These are phyloP conservation scores for Vannuccia rotundouncinata DNA, from an alignment of 2,888 invertebrate genomes.

Conservation along the genomic window DNA sequence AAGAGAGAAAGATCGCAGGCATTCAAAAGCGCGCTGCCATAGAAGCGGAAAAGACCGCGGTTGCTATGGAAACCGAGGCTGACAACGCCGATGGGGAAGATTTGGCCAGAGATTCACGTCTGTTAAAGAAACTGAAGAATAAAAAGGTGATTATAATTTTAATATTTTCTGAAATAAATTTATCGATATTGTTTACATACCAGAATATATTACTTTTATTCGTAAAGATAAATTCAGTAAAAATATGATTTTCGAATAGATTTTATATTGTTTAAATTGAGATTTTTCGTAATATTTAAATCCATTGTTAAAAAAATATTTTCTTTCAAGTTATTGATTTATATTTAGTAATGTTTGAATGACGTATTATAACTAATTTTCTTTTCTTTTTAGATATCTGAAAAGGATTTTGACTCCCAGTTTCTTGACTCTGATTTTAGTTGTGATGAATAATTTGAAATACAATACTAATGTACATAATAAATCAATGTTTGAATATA, in stretches of 20 bases:
- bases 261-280: too few relatives aligned
- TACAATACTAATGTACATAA: too few relatives aligned
- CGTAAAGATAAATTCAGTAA: too few relatives aligned
- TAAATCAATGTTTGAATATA: too few relatives aligned
- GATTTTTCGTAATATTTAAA: too few relatives aligned
- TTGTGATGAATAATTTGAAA: not conserved
- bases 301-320: too few relatives aligned
- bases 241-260: too few relatives aligned
- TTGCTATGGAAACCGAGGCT: constrained; percentile 67
- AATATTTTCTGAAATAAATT: not conserved
- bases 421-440: constrained; percentile 45
- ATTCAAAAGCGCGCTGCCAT: not conserved
- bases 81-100: constrained; percentile 51
- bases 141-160: constrained; percentile 62
- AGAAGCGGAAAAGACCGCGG: constrained; percentile 48
- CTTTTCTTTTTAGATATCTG: constrained; percentile 56
- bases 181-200: too few relatives aligned
- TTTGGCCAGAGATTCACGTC: constrained; percentile 64
- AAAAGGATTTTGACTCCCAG: constrained; percentile 58
- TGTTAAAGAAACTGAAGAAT: constrained; percentile 77
- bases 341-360: too few relatives aligned
- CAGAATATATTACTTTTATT: too few relatives aligned
- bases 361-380: not conserved
- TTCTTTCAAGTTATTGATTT: too few relatives aligned
- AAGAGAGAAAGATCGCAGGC: constrained; percentile 49